These are phyloP conservation scores for Coremacera marginata DNA, from an alignment of 2,888 invertebrate species.

Conservation along the genomic window DNA sequence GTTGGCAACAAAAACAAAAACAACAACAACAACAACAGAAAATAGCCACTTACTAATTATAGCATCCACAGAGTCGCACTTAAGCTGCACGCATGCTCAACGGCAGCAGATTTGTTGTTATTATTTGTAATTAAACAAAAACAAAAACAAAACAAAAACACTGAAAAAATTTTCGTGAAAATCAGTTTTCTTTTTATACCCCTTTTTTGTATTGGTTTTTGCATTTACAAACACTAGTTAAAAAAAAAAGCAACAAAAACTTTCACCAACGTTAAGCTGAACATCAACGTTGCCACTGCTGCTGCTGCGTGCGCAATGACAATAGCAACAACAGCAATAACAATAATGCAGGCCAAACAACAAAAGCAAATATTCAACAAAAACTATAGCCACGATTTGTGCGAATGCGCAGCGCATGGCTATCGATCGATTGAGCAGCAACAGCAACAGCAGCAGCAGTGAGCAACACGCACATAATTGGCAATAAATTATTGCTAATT, in stretches of 20 bases:
- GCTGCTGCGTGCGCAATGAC: slow-evolving; percentile 14
- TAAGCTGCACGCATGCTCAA: background rate
- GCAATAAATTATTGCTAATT: slow-evolving; percentile 53
- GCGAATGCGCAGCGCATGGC: background rate
- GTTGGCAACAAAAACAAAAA: slow-evolving; percentile 6
- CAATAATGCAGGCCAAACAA: slow-evolving; percentile 7
- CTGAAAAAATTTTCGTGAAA: slow-evolving; percentile 4
- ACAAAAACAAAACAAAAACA: background rate
- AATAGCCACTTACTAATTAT: slow-evolving; percentile 21
- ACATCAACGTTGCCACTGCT: slow-evolving; percentile 10
- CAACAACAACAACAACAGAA: slow-evolving; percentile 17
- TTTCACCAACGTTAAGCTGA: background rate
- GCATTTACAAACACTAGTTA: background rate
- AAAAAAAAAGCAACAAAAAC: slow-evolving; percentile 1
- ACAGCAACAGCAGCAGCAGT: background rate
- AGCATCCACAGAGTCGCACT: background rate
- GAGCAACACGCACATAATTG: slow-evolving; percentile 50
- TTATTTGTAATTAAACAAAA: background rate
- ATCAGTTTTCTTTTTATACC: background rate
- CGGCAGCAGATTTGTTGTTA: background rate
- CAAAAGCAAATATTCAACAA: slow-evolving; percentile 1
- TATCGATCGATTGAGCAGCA: background rate
- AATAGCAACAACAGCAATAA: slow-evolving; percentile 8
- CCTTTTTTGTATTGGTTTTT: background rate
- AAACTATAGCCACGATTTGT: slow-evolving; percentile 7